A percentile compares a stretch with the other conserved stretches of the same genome.
Evolutionary conservation across 2,888 invertebrate genomes (phyloP).

Genomic region (Hecatera dysodea): DNA sequence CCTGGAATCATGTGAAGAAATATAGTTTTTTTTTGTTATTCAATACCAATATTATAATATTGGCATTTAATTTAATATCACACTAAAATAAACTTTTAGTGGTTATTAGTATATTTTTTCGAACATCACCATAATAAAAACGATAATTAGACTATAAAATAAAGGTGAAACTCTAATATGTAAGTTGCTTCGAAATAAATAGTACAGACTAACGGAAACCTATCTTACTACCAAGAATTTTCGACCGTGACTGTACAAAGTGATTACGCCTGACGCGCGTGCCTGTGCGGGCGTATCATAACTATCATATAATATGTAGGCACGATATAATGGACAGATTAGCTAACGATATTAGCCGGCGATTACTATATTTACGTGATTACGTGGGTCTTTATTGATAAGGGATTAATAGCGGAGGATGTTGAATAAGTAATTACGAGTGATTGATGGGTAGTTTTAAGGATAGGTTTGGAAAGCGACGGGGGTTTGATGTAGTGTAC

Average conservation of each 20-base stretch:
- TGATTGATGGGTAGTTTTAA: not conserved
- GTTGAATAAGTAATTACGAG: slow-evolving; percentile 25
- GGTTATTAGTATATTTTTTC: no score
- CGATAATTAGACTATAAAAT: no score
- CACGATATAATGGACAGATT: slow-evolving; percentile 1
- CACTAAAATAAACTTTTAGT: no score
- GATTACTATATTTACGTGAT: slow-evolving; percentile 3
- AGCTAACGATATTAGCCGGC: slow-evolving; percentile 13
- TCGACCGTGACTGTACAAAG: not conserved
- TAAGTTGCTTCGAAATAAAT: not conserved
- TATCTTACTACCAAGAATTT: not conserved
- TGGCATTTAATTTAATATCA: no score
- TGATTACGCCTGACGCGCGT: slow-evolving; percentile 10
- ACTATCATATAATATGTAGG: not conserved
- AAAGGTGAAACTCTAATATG: no score
- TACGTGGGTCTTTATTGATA: slow-evolving; percentile 13
- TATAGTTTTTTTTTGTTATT: no score
- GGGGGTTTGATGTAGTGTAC: not conserved
- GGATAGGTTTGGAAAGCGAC: not conserved
- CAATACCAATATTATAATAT: no score
- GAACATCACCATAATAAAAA: no score
- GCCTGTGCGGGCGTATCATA: not conserved
- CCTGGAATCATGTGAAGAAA: no score
- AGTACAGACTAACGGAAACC: not conserved
- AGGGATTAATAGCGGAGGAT: slow-evolving; percentile 21